phyloP scores from a whole-genome alignment of 2,888 invertebrate genomes.

The Alloscopus bannaensis region DNA sequence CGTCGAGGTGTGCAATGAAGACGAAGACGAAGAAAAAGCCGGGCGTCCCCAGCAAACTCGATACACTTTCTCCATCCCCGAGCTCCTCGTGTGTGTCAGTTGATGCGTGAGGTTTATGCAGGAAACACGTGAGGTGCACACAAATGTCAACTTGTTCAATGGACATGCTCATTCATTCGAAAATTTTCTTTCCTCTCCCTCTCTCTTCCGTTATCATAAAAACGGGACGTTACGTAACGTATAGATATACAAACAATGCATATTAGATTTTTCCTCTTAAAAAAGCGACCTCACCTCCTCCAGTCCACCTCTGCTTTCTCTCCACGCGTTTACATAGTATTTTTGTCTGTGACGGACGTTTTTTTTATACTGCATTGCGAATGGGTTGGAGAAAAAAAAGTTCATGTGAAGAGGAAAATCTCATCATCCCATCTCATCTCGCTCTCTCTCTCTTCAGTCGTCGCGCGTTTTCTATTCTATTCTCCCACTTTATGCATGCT shows the following conservation, averaged over 20 bases:
- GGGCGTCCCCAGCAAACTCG: no score
- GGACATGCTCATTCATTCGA: slow-evolving; percentile 19
- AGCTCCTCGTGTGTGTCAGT: slow-evolving; percentile 26
- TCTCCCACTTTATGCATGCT: no score
- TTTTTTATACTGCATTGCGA: no score
- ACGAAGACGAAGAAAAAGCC: no score
- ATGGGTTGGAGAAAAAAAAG: not conserved
- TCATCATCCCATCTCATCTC: slow-evolving; percentile 15
- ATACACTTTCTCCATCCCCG: no score
- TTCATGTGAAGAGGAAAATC: not conserved
- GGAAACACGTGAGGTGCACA: slow-evolving; percentile 62
- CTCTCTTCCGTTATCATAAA: no score
- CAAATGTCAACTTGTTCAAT: slow-evolving; percentile 52
- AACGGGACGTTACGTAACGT: not conserved
- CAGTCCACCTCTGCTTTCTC: not conserved
- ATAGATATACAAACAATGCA: not conserved
- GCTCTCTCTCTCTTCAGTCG: not conserved
- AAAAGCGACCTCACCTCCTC: not conserved
- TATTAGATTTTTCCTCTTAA: not conserved
- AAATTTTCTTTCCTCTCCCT: slow-evolving; percentile 6
- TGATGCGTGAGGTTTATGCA: slow-evolving; percentile 61
- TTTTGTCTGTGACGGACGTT: no score
- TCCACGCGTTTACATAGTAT: not conserved
- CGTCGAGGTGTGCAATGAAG: no score
- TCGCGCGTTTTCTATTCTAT: no score